These are phyloP conservation scores for human (Homo sapiens) DNA, from an alignment of 2,113 vertebrate genomes.

Conservation along the genomic window DNA sequence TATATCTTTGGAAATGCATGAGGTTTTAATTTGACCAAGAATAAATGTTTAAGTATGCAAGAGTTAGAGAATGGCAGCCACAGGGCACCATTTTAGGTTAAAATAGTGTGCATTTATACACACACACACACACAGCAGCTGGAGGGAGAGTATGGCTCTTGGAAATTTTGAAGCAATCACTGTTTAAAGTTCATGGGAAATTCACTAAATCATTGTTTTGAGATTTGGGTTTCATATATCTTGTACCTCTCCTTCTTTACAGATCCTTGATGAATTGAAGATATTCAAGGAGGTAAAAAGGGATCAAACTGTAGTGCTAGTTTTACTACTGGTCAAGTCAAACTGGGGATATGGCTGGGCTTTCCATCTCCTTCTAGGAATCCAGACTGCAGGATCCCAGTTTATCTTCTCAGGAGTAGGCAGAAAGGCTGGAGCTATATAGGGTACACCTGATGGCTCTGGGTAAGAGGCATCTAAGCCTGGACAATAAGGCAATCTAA, in stretches of 20 bases:
- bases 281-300: slow-evolving; percentile 8
- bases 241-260: neutral
- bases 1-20: neutral
- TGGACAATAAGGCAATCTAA: neutral
- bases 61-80: neutral
- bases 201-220: neutral
- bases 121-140: neutral
- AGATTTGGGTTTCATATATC: neutral
- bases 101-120: neutral
- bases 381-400: neutral
- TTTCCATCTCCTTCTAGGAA: neutral
- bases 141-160: neutral
- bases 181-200: slow-evolving; percentile 9
- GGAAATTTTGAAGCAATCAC: slow-evolving; percentile 14
- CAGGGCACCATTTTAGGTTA: neutral
- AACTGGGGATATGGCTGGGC: neutral
- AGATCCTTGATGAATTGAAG: neutral
- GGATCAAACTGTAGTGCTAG: neutral
- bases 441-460: too few species aligned
- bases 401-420: neutral
- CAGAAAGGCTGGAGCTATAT: neutral
- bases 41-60: neutral
- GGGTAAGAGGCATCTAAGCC: neutral
- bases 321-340: slow-evolving; percentile 13
- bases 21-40: neutral